Base-by-base conservation (phyloP, 2,888 invertebrate species). In the Hydroisotoma schaefferi region DNA sequence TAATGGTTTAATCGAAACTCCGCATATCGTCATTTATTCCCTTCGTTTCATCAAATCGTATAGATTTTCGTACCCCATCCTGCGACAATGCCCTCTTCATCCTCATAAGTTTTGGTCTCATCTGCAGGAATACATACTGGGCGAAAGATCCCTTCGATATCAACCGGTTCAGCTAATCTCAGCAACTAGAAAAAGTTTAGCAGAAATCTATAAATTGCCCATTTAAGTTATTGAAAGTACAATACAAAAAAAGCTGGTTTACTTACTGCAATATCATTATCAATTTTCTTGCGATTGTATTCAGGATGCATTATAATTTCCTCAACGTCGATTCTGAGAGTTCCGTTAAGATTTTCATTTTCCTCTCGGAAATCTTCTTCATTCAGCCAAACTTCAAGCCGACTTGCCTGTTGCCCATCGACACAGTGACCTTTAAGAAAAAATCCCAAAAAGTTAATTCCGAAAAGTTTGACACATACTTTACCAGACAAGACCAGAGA, bases 241-340 rank as follows among this genome's bases (percentile, higher is more conserved):
- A 46, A 6, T 8, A 46, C 3, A 23, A 18, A 6, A 18, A 23
- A 25, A 46, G 10, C 33, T 33, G 8, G 15, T 33, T 33, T 33
- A 8, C 33, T 38, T 52, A 62, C 62, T 3, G 65, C 65, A 58
- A 66, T 66, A 23, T 66, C 65, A 25, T 65, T 62, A 27, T 65
- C 62, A 43, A 65, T 62, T n/a, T 51, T 59, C 26, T 33, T 59
- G 2, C 20, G 37, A 38, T 62, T 55, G 38, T 66, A 66, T 4
- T 55, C 40, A 1, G 55, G 57, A 27, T 66, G 65, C 65, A 66
- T 66, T 12, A 23, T 59, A 18, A 66, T 66, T 28, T 40, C 25
- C 23, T 22, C 60, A 12, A 66, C 62, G 37, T 66, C 54, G 8
- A 49, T 6, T 28, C 38, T 54, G 1, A 55, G 26, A 2, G 65